Evolutionary conservation across 2,797 vertebrate species (phyloP), one percentile per base, ranked within the genome.

Genomic region (Arctocebus calabarensis): DNA sequence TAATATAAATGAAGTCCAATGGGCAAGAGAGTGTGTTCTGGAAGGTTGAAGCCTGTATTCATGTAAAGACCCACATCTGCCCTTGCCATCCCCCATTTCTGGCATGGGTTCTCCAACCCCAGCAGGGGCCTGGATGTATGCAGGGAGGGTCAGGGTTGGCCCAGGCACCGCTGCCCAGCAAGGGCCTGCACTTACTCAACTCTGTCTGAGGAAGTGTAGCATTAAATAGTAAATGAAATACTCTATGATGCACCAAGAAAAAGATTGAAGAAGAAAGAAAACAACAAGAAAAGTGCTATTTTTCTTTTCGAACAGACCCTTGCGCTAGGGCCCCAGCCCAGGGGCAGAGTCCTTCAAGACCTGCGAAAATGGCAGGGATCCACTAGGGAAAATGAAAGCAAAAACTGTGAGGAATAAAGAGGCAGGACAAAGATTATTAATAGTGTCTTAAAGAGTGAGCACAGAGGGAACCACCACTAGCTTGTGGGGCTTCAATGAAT

Each of bases 151-250:
- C 43, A 22, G 16, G 2, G 27, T 52, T 20, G 14, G 74, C 3
- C 29, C 19, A 8, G 4, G 27, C 5, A 32, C 5, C 8, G 3
- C 52, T 7, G 48, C 13, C 12, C 3, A 23, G 9, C 13, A 29
- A 48, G 45, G 4, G 0, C 23, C 37, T 86, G 25, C 32, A 14
- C 17, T 45, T 27, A 59, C 7, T 27, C 22, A 40, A 8, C 3
- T 10, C 1, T 9, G 20, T 7, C 1, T 1, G 2, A 71, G 23
- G 14, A 14, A 88, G 7, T 7, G 0, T 6, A 61, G 23, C 2
- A 40, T 19, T 71, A 88, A 59, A 77, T 1, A 78, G 8, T 3
- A 57, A 40, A 43, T 13, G n/a, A 19, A 66, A 68, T 57, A 48
- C 4, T 12, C 17, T n/a, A 22, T 10, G 52, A 29, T 45, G 9